Evolutionary conservation across 1,140 invertebrate species (phyloP), one percentile per base, ranked within the genome.

Genomic region (Homarus americanus): DNA sequence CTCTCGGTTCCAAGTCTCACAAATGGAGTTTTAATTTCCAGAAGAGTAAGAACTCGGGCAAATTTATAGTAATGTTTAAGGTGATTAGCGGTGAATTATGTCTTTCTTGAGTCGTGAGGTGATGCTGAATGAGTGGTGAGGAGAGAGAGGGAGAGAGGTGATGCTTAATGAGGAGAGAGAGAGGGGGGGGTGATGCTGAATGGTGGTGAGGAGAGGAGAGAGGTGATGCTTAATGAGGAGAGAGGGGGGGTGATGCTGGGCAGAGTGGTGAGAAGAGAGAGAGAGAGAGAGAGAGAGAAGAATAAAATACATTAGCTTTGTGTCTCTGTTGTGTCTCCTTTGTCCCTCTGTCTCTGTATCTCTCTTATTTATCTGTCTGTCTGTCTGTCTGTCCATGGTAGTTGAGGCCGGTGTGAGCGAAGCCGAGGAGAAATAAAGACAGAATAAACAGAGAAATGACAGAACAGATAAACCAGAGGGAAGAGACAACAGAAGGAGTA

Each of bases 1-100:
- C 53, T 20, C 24, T 15, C 20, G 24, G 17, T 3, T 20, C 53
- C 53, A 58, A 20, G 53, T 20, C 20, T 58, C 53, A 58, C 53
- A 58, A 58, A 58, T 58, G 53, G 53, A 58, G 53, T 58, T 58
- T 58, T 58, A 58, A 58, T 58, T 58, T 58, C 53, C 53, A 58
- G 17, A 58, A 20, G 17, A 4, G 53, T 58, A 58, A 58, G 53
- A 49, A 10, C 44, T 49, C 15, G 44, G 44, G 44, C 44, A 49
- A 58, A 58, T 58, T 58, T 58, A 58, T 58, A 4, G 53, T 58
- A 58, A 58, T 58, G 53, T 58, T 58, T 58, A 58, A 58, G 53
- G 53, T 58, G 53, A 58, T 58, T 58, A 58, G 53, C 53, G 53
- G 12, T 58, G 53, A 58, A 24, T 58, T 58, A 58, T 20, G 20